These are phyloP conservation scores for Lepus europaeus DNA, from an alignment of 2,113 vertebrate species.

Conservation along the genomic window DNA sequence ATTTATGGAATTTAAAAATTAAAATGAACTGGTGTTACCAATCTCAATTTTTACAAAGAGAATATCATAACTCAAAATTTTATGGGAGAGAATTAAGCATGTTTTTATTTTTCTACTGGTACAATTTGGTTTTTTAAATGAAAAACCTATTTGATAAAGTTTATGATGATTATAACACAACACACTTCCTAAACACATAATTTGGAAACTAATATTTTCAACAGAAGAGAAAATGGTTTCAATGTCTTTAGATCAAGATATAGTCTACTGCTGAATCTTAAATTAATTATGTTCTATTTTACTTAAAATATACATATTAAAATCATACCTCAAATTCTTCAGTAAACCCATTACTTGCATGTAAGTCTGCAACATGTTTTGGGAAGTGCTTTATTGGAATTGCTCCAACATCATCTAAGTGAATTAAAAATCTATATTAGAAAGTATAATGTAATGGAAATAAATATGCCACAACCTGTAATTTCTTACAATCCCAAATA, in stretches of 20 bases:
- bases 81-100: not conserved
- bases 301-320: conserved; percentile 75
- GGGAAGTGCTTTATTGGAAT: conserved; percentile 95
- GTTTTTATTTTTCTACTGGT: not conserved
- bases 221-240: conserved; percentile 50
- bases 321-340: conserved; percentile 96
- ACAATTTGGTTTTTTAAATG: conserved; percentile 46
- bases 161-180: not conserved
- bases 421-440: conserved; percentile 74
- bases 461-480: not conserved
- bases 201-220: conserved; percentile 30
- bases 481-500: not conserved
- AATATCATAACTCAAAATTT: not conserved
- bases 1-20: conserved; percentile 66
- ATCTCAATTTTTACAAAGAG: conserved; percentile 20
- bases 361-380: conserved; percentile 95
- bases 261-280: conserved; percentile 53
- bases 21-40: conserved; percentile 52
- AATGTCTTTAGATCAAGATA: conserved; percentile 44
- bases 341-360: conserved; percentile 93
- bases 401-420: conserved; percentile 91
- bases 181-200: conserved; percentile 35
- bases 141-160: conserved; percentile 63
- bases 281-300: conserved; percentile 66
- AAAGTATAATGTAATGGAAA: conserved; percentile 71